Evolutionary conservation across 2,888 invertebrate species (phyloP).

Genomic region (Cephus pygmeus): DNA sequence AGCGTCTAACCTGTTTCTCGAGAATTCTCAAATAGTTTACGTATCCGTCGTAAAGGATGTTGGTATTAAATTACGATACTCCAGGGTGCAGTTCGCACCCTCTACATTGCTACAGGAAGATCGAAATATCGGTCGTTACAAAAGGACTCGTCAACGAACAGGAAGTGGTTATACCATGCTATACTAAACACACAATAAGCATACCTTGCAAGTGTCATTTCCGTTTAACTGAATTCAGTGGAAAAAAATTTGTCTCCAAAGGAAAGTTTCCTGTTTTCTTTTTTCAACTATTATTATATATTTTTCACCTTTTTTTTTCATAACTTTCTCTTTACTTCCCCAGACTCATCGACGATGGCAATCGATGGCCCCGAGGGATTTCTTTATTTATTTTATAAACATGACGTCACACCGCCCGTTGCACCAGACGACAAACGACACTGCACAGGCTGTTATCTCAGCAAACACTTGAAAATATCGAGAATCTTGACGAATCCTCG

Average conservation of each 20-base stretch:
- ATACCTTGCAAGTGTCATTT: background rate
- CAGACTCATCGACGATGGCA: conserved; percentile 18
- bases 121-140: background rate
- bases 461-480: conserved; percentile 10
- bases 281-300: background rate
- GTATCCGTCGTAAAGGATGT: background rate
- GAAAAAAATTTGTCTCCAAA: background rate
- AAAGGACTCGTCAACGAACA: background rate
- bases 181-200: background rate
- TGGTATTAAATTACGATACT: background rate
- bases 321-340: background rate
- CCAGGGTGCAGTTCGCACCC: background rate
- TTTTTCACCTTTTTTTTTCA: conserved; percentile 14
- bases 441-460: conserved; percentile 11
- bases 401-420: conserved; percentile 16
- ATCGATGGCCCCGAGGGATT: conserved; percentile 10
- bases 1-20: background rate
- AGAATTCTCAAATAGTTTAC: background rate
- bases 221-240: background rate
- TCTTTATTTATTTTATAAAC: conserved; percentile 25
- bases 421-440: conserved; percentile 18
- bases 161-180: background rate
- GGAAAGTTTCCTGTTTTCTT: background rate
- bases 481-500: conserved; percentile 2
- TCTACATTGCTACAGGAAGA: background rate